A percentile compares a stretch with the other conserved stretches of the same genome.
Evolutionary conservation across 2,113 vertebrate genomes (phyloP).

Genomic region (Sapajus apella): DNA sequence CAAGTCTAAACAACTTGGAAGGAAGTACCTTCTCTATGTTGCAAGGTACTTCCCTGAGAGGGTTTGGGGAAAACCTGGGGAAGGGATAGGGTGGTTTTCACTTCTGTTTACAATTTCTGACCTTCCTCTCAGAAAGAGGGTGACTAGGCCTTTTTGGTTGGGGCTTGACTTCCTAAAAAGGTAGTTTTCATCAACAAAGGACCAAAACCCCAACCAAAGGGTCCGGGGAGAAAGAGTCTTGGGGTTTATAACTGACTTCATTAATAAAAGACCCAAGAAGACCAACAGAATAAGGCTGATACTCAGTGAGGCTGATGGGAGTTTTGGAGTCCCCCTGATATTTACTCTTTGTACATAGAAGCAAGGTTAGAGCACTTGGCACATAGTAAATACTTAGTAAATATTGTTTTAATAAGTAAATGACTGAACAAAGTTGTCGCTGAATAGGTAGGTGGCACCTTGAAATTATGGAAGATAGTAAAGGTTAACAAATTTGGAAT

Average conservation of each 20-base stretch:
- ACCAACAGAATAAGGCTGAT: not conserved
- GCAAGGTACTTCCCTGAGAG: not conserved
- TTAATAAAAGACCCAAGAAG: not conserved
- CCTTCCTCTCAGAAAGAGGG: not conserved
- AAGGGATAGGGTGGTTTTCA: not conserved
- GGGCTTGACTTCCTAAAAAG: not conserved
- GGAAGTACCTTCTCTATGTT: not conserved
- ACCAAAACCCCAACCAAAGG: not conserved
- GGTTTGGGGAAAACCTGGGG: not conserved
- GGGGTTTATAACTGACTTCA: not conserved
- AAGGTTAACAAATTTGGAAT: not conserved
- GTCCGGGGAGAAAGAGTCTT: not conserved
- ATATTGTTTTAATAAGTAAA: not conserved
- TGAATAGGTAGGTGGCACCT: not conserved
- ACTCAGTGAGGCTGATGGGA: not conserved
- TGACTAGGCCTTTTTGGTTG: not conserved
- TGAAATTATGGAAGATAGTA: not conserved
- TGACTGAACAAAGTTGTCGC: not conserved
- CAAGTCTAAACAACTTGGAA: accelerated
- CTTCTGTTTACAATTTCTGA: not conserved
- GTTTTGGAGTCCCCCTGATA: not conserved
- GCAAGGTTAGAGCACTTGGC: not conserved
- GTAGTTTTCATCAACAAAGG: not conserved
- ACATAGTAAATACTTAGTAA: not conserved
- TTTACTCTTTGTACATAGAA: not conserved